Evolutionary conservation across 2,888 invertebrate species (phyloP), one percentile per base, ranked within the genome.

Genomic region (Idaea dimidiata): DNA sequence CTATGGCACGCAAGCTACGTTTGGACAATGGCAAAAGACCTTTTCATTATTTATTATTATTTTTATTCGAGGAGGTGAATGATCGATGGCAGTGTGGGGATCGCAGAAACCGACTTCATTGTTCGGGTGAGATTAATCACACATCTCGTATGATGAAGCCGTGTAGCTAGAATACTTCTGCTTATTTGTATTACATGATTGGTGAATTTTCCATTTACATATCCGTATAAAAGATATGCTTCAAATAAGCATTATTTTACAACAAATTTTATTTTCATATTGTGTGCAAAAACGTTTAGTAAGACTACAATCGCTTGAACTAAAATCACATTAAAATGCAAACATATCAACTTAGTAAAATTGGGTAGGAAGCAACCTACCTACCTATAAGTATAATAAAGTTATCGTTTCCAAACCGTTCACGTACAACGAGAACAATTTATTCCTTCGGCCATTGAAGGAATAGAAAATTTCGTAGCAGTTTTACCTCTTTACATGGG

Each of bases 101-200:
- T 81, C 81, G 83, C 84, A 81, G 82, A 87, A 86, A 85, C 83
- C 79, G 81, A 83, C 80, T 83, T 86, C 88, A 90, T 92, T 91
- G 91, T 92, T 88, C 84, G 79, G 72, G 78, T 76, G 83, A 87
- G 87, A 91, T 90, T 90, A 89, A 91, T 91, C 88, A 88, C 82
- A 89, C 81, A 75, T 77, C 82, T 78, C 80, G 76, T 84, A 84
- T 87, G 85, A 86, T 86, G 82, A 80, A 82, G 81, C 73, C 74
- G 70, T 83, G 81, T 78, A 80, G 79, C 73, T 72, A 67, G 77
- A 80, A 75, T 80, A 77, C 82, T 84, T 84, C 86, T 88, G 90
- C 90, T 89, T 85, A 89, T 88, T 87, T 87, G 78, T 72, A 74
- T 75, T 14, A 43, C 10, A 73, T 76, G 74, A 81, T 79, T 75